Conservation (phyloP, 1,140 invertebrate genomes). For the Aphaenogaster ashmeadi region DNA sequence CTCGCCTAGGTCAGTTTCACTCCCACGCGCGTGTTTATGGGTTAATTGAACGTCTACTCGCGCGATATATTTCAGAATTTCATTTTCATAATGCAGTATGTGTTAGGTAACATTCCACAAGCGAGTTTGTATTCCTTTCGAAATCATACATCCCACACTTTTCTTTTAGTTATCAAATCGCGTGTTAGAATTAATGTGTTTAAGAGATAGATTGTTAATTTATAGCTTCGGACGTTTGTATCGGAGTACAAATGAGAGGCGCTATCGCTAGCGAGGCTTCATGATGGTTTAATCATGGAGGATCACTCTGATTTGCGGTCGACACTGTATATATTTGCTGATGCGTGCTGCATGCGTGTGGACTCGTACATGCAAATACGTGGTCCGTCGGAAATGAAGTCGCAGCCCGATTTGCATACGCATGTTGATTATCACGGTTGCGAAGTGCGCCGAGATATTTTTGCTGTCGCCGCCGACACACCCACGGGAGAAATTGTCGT, state of each 20-base stretch:
- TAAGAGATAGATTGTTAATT: background rate
- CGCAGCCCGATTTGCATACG: slow-evolving; percentile 5
- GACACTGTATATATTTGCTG: background rate
- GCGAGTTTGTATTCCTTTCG: background rate
- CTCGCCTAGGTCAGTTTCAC: too few species aligned
- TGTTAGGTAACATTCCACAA: background rate
- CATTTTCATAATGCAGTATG: background rate
- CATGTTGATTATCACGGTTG: slow-evolving; percentile 14
- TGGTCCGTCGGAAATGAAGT: slow-evolving; percentile 14
- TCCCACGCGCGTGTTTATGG: too few species aligned
- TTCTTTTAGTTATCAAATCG: background rate
- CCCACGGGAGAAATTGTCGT: slow-evolving; percentile 31
- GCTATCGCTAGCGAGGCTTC: background rate
- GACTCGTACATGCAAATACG: background rate
- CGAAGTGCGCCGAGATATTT: slow-evolving; percentile 20
- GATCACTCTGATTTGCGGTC: slow-evolving; percentile 28
- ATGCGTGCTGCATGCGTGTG: background rate
- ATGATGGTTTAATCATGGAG: slow-evolving; percentile 24
- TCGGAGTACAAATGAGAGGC: background rate
- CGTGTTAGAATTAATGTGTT: background rate
- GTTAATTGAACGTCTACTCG: background rate
- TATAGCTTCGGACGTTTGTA: background rate
- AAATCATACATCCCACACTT: background rate
- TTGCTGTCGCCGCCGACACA: background rate
- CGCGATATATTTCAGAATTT: background rate